phyloP scores from a whole-genome alignment of 2,888 invertebrate species.

The Nomada ferruginata region DNA sequence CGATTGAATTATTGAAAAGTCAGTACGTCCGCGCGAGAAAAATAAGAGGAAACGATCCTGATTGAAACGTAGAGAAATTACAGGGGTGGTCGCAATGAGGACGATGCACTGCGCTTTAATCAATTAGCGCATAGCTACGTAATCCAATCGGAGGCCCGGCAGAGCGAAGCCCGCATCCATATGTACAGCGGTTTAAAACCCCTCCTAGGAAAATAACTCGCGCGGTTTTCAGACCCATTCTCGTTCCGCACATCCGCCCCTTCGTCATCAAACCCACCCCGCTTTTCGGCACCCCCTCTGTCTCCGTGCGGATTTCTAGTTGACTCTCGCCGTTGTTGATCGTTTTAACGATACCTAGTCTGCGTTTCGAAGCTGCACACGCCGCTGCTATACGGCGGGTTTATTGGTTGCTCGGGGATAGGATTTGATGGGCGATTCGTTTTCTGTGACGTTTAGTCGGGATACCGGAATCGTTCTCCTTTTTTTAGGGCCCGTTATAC shows the following conservation, averaged over 20 bases:
- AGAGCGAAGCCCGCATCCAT: conserved; percentile 72
- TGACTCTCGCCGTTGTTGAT: conserved; percentile 10
- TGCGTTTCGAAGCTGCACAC: neutral
- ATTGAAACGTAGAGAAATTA: conserved; percentile 53
- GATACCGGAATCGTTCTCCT: neutral
- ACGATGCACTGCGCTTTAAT: conserved; percentile 74
- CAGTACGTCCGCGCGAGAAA: conserved; percentile 10
- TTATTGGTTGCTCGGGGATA: neutral
- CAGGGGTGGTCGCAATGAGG: conserved; percentile 43
- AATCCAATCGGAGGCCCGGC: conserved; percentile 76
- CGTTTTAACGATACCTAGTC: conserved; percentile 12
- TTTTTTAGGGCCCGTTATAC: too few species aligned
- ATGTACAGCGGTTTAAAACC: conserved; percentile 77
- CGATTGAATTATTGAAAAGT: neutral
- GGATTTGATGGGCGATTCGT: conserved; percentile 14
- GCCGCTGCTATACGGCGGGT: neutral
- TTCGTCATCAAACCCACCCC: conserved; percentile 40
- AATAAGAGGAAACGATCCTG: conserved; percentile 14
- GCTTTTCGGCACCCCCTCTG: conserved; percentile 3
- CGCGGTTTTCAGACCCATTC: conserved; percentile 70
- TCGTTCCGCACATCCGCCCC: conserved; percentile 41
- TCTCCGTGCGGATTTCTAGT: neutral
- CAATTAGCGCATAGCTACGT: conserved; percentile 77
- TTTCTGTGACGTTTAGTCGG: neutral
- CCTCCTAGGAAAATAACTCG: conserved; percentile 71